These are phyloP conservation scores for Sminthurinus aureus DNA, from an alignment of 2,888 invertebrate genomes.

Conservation along the genomic window DNA sequence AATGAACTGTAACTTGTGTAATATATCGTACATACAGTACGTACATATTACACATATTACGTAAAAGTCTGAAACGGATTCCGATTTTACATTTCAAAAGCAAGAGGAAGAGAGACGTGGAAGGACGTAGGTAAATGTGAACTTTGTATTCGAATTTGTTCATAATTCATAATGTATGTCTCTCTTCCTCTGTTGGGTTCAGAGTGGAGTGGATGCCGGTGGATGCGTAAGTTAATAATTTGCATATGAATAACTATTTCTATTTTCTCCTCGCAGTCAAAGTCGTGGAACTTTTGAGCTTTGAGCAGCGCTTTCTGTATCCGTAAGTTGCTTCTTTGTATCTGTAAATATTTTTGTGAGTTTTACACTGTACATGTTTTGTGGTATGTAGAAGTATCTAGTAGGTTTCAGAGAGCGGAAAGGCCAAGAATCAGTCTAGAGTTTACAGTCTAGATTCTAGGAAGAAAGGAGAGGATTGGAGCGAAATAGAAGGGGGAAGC, in stretches of 20 bases:
- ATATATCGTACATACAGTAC: not conserved
- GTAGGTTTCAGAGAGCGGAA: no score
- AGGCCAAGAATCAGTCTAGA: no score
- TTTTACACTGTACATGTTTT: not conserved
- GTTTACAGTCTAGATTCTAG: not conserved
- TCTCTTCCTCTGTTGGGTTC: no score
- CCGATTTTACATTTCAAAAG: not conserved
- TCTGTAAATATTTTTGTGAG: no score
- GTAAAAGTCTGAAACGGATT: not conserved
- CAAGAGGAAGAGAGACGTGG: not conserved
- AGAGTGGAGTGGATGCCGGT: not conserved
- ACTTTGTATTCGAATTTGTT: not conserved
- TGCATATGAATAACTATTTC: constrained; percentile 3
- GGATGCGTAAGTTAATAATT: constrained; percentile 16
- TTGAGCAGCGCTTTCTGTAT: no score
- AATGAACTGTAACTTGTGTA: not conserved
- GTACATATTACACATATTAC: not conserved
- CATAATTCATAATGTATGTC: no score
- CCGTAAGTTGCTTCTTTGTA: no score
- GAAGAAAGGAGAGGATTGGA: not conserved
- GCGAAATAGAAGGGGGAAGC: not conserved
- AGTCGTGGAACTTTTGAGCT: no score
- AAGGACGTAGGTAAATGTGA: not conserved
- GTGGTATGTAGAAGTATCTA: not conserved
- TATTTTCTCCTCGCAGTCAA: not conserved